These are phyloP conservation scores for Macrochelys suwanniensis DNA, from an alignment of 2,797 vertebrate species.

Conservation along the genomic window DNA sequence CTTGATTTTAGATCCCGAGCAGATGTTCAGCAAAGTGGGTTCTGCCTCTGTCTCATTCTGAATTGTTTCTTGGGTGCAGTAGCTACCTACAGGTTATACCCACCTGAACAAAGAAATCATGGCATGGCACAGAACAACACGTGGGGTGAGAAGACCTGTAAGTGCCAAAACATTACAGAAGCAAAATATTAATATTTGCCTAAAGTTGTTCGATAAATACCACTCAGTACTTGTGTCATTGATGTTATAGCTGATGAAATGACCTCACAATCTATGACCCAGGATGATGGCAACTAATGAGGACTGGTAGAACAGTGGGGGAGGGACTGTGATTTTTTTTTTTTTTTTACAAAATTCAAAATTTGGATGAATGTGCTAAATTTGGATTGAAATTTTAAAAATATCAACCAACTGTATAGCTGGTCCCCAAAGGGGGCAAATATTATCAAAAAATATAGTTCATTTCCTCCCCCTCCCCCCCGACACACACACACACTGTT, in stretches of 20 bases:
- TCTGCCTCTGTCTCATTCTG: rapidly evolving
- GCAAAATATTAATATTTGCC: background rate
- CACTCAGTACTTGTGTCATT: background rate
- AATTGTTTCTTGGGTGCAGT: background rate
- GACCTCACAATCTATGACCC: background rate
- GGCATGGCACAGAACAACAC: background rate
- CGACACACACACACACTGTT: no score
- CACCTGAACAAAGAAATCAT: rapidly evolving
- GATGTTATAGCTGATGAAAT: background rate
- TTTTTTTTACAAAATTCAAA: background rate
- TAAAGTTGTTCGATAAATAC: background rate
- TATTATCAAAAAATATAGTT: background rate
- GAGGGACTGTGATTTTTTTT: background rate
- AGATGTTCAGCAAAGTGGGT: rapidly evolving
- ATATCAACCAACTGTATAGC: rapidly evolving
- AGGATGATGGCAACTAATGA: background rate
- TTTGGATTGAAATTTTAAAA: background rate
- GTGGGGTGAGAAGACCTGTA: rapidly evolving
- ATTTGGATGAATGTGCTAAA: background rate
- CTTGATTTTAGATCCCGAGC: background rate
- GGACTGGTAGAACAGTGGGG: background rate
- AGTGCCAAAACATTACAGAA: background rate
- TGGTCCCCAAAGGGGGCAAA: background rate
- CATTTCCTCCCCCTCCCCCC: rapidly evolving
- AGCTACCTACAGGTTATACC: rapidly evolving